phyloP scores from a whole-genome alignment of 2,113 vertebrate genomes.

The Pao palembangensis region DNA sequence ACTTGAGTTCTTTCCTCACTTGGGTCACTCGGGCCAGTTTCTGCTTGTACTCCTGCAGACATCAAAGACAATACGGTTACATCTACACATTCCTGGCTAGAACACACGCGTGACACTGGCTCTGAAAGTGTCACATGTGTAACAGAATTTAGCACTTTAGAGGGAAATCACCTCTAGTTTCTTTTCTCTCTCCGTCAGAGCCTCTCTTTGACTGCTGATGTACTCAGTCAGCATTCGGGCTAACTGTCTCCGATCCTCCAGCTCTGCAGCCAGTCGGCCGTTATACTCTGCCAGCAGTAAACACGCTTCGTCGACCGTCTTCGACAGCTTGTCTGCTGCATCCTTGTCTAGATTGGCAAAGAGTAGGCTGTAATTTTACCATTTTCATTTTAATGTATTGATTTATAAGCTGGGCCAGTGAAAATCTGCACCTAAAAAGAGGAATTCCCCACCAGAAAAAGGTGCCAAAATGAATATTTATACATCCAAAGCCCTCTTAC shows the following conservation, averaged over 20 bases:
- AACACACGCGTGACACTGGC: no score
- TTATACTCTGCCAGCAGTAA: conserved; percentile 96
- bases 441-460: no score
- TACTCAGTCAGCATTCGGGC: conserved; percentile 96
- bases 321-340: conserved; percentile 92
- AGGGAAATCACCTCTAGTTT: conserved; percentile 85
- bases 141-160: neutral
- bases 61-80: neutral
- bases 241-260: conserved; percentile 96
- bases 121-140: no score
- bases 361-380: neutral
- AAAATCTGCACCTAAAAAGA: no score
- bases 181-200: conserved; percentile 90
- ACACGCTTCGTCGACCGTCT: conserved; percentile 96
- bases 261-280: conserved; percentile 91
- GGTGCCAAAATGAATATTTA: no score
- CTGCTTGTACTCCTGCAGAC: conserved; percentile 91
- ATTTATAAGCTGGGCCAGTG: no score
- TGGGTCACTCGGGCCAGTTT: conserved; percentile 95
- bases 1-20: conserved; percentile 97
- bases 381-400: neutral
- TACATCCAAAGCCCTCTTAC: neutral
- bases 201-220: conserved; percentile 92
- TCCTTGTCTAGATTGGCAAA: conserved; percentile 82
- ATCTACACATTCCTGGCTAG: neutral